Evolutionary conservation across 2,797 vertebrate species (phyloP).

Genomic region (Fistularia commersonii): DNA sequence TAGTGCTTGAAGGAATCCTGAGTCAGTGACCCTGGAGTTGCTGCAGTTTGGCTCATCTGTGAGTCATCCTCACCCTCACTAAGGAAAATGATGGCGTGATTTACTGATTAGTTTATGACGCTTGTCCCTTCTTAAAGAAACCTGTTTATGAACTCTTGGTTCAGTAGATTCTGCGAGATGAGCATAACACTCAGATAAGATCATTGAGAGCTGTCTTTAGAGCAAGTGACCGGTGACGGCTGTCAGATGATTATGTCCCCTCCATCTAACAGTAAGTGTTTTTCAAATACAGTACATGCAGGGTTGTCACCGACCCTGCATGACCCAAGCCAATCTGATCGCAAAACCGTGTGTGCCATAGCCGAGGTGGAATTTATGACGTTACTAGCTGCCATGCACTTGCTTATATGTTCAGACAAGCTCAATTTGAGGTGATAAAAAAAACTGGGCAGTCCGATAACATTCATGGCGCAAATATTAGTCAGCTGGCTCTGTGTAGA

Average conservation of each 20-base stretch:
- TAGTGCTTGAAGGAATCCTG: conserved; percentile 24
- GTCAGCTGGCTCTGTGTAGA: conserved; percentile 42
- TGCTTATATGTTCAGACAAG: neutral
- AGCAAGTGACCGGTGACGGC: conserved; percentile 67
- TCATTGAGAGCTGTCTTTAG: conserved; percentile 53
- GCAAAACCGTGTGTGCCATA: no score
- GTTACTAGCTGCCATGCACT: neutral
- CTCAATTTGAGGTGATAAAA: conserved; percentile 3
- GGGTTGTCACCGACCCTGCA: no score
- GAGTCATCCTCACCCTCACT: conserved; percentile 38
- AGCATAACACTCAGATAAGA: conserved; percentile 49
- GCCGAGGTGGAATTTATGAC: neutral
- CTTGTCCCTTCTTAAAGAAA: conserved; percentile 34
- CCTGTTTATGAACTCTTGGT: conserved; percentile 25
- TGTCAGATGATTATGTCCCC: conserved; percentile 46
- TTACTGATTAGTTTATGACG: conserved; percentile 50
- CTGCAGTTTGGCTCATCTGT: conserved; percentile 42
- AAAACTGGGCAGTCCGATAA: conserved; percentile 30
- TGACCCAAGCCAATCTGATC: no score
- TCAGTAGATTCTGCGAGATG: conserved; percentile 37
- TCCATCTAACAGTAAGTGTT: conserved; percentile 51
- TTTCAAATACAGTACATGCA: conserved; percentile 29
- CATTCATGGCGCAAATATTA: conserved; percentile 55
- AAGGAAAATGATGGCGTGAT: conserved; percentile 30
- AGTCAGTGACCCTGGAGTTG: conserved; percentile 32